A percentile compares a stretch with the other conserved stretches of the same genome.
Conservation (phyloP, 2,797 vertebrate species). For the Borostomias antarcticus region DNA sequence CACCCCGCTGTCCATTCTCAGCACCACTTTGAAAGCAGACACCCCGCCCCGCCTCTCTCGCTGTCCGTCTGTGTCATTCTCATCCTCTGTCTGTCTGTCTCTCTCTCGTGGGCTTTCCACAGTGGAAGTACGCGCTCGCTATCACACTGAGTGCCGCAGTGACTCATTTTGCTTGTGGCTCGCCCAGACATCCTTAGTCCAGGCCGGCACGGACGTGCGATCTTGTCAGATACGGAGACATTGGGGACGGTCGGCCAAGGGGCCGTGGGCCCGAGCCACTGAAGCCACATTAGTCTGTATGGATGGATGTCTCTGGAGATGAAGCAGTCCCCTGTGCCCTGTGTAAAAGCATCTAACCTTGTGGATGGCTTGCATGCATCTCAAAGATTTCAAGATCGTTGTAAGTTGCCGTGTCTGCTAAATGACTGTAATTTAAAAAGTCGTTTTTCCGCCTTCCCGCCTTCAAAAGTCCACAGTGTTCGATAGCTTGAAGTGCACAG, state of each 20-base stretch:
- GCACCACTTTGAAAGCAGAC: constrained; percentile 16
- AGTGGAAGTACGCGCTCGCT: constrained; percentile 41
- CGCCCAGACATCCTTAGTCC: constrained; percentile 47
- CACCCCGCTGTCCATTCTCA: not conserved
- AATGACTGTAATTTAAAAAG: not conserved
- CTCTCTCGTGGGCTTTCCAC: constrained; percentile 7
- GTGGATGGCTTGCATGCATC: constrained; percentile 9
- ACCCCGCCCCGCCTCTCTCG: constrained; percentile 2
- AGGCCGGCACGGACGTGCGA: constrained; percentile 47
- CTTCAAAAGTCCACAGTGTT: not conserved
- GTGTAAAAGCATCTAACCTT: constrained; percentile 1
- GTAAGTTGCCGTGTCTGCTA: too few species aligned
- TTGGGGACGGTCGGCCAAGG: too few species aligned
- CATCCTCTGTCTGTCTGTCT: constrained; percentile 16
- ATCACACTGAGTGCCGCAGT: constrained; percentile 29
- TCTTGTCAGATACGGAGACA: constrained; percentile 25
- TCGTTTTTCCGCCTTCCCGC: not conserved
- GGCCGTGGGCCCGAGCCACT: too few species aligned
- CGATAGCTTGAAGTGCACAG: too few species aligned
- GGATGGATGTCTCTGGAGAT: constrained; percentile 22
- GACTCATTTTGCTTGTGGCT: constrained; percentile 47
- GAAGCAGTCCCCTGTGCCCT: constrained; percentile 10
- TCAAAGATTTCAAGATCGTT: constrained; percentile 3
- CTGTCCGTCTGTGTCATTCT: not conserved
- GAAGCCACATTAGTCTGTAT: too few species aligned